Percentiles rank a stretch among this genome's conserved stretches.
Conservation (phyloP, 1,140 invertebrate species). For the Euwallacea similis region DNA sequence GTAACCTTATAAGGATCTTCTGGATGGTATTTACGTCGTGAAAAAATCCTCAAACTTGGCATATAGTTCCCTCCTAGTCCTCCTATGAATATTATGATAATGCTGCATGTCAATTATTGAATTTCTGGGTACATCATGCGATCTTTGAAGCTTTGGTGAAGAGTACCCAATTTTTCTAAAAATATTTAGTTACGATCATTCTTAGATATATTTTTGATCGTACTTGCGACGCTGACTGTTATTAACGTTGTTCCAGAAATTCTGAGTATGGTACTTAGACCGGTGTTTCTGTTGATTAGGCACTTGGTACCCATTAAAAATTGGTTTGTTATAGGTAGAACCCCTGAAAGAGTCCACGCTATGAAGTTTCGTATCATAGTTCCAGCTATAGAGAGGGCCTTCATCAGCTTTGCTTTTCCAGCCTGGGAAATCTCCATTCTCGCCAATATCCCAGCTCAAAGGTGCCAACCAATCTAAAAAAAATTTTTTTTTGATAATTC, state of each 20-base stretch:
- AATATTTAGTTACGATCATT: neutral
- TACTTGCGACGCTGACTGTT: neutral
- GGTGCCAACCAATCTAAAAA: slow-evolving; percentile 17
- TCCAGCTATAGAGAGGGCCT: too few relatives aligned
- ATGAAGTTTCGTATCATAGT: too few relatives aligned
- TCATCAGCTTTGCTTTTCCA: slow-evolving; percentile 10
- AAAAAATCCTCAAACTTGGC: slow-evolving; percentile 62
- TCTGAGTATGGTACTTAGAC: too few relatives aligned
- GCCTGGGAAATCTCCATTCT: neutral
- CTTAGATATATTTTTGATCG: neutral
- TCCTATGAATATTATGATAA: slow-evolving; percentile 54
- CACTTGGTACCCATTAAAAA: too few relatives aligned
- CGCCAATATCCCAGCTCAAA: neutral
- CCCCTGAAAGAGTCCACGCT: too few relatives aligned
- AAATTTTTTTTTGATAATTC: neutral
- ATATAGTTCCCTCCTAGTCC: slow-evolving; percentile 60
- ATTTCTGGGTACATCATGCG: neutral
- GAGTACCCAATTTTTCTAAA: neutral
- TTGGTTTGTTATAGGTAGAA: too few relatives aligned
- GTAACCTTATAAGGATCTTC: neutral
- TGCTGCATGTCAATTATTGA: neutral
- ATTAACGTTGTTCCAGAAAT: slow-evolving; percentile 14
- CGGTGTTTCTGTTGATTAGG: too few relatives aligned
- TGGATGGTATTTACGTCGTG: slow-evolving; percentile 56
- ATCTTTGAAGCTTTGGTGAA: neutral